phyloP scores from a whole-genome alignment of 23 tunicate species.

The Corella eumyota region DNA sequence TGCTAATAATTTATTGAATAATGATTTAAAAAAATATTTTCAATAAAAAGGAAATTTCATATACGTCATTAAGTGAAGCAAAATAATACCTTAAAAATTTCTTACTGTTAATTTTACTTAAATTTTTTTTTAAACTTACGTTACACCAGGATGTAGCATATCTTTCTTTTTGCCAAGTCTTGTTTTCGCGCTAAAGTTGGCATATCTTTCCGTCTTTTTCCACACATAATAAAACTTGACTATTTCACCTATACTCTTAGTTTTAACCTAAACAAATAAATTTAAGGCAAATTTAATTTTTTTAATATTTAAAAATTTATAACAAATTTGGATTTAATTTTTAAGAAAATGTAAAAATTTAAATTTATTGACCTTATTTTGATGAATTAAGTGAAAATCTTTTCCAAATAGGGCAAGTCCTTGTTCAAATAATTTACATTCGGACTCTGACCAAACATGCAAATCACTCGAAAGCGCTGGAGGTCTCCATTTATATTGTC shows the following conservation, averaged over 20 bases:
- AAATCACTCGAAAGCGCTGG: slow-evolving; percentile 30
- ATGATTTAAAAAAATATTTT: too few relatives aligned
- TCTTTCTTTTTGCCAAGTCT: slow-evolving; percentile 79
- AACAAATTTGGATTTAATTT: too few relatives aligned
- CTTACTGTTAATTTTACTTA: too few relatives aligned
- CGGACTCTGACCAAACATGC: slow-evolving; percentile 64
- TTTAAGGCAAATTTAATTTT: background rate
- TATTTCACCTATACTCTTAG: slow-evolving; percentile 68
- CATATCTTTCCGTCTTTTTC: slow-evolving; percentile 76
- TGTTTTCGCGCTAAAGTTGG: slow-evolving; percentile 70
- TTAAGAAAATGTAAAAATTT: background rate
- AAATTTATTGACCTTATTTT: slow-evolving; percentile 30
- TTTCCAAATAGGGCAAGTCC: slow-evolving; percentile 66
- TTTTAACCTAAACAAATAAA: slow-evolving; percentile 34
- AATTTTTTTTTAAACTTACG: slow-evolving; percentile 32
- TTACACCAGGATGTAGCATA: slow-evolving; percentile 50
- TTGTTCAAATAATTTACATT: slow-evolving; percentile 63
- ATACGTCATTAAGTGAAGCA: too few relatives aligned
- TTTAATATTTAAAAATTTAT: too few relatives aligned
- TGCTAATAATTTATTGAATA: too few relatives aligned
- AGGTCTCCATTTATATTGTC: slow-evolving; percentile 33
- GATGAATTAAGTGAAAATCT: slow-evolving; percentile 67
- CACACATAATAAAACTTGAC: slow-evolving; percentile 90
- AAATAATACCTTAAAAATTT: too few relatives aligned
- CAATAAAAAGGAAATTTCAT: too few relatives aligned